Conservation (phyloP, 2,888 invertebrate genomes). For the Aporophyla lueneburgensis region DNA sequence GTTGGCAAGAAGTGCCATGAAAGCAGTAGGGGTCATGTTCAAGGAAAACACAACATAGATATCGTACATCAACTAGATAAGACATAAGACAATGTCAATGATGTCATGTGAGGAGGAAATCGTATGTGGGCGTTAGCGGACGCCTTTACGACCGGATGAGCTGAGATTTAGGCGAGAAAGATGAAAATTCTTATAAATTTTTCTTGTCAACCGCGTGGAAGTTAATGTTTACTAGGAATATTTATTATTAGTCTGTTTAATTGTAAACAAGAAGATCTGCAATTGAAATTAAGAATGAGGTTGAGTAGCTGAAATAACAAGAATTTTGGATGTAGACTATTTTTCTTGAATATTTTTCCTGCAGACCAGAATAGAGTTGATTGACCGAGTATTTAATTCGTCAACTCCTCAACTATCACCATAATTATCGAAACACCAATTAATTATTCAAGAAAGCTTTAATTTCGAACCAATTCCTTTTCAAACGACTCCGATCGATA, state of each 20-base stretch:
- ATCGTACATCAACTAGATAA: constrained; percentile 23
- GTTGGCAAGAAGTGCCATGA: neutral
- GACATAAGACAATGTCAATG: constrained; percentile 11
- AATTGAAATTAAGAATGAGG: constrained; percentile 1
- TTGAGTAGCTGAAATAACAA: constrained; percentile 1
- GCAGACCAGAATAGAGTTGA: constrained; percentile 18
- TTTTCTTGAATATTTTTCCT: neutral
- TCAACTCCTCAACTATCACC: constrained; percentile 1
- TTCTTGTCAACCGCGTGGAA: neutral
- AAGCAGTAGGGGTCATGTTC: neutral
- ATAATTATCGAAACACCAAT: constrained; percentile 22
- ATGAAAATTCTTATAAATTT: constrained; percentile 27
- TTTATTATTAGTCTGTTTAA: neutral
- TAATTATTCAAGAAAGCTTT: constrained; percentile 40
- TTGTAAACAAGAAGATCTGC: neutral
- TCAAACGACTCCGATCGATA: constrained; percentile 32
- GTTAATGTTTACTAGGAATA: constrained; percentile 6
- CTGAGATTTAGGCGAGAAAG: constrained; percentile 13
- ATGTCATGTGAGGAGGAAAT: constrained; percentile 3
- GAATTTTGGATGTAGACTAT: neutral
- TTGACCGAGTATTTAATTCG: constrained; percentile 18
- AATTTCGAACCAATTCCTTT: constrained; percentile 40
- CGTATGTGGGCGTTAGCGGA: constrained; percentile 36
- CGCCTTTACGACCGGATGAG: constrained; percentile 37
- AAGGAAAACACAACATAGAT: neutral